These are phyloP conservation scores for Thamnaconus septentrionalis DNA, from an alignment of 2,113 vertebrate species.

Conservation along the genomic window DNA sequence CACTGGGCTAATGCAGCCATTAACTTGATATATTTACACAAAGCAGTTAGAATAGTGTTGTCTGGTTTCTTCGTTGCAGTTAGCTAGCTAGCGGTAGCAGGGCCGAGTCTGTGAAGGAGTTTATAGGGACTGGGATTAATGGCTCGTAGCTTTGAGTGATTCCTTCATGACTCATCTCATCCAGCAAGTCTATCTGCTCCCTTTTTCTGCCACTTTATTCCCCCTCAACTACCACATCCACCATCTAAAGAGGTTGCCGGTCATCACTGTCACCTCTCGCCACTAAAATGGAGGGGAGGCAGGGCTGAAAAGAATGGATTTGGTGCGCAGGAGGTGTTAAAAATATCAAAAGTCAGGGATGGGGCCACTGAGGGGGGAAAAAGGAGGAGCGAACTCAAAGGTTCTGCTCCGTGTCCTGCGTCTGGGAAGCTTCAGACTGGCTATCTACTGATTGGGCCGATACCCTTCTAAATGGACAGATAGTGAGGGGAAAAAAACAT, in stretches of 20 bases:
- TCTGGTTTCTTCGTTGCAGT: no score
- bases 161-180: conserved; percentile 43
- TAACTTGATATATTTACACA: no score
- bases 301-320: conserved; percentile 32
- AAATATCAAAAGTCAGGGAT: conserved; percentile 19
- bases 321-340: conserved; percentile 31
- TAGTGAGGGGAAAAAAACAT: neutral
- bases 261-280: conserved; percentile 45
- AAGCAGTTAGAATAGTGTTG: no score
- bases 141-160: no score
- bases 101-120: no score
- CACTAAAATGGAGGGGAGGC: conserved; percentile 26
- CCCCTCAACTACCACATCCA: neutral
- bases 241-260: conserved; percentile 22
- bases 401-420: neutral
- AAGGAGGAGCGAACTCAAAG: conserved; percentile 10
- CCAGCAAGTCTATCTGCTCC: conserved; percentile 40
- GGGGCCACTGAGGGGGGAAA: conserved; percentile 9
- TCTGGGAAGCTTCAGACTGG: conserved; percentile 2
- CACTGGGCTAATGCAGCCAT: no score
- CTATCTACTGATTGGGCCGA: no score
- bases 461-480: neutral
- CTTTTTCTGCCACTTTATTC: conserved; percentile 18
- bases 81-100: no score
- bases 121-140: no score